Conservation (phyloP, 2,797 vertebrate genomes). For the Prunella strophiata region DNA sequence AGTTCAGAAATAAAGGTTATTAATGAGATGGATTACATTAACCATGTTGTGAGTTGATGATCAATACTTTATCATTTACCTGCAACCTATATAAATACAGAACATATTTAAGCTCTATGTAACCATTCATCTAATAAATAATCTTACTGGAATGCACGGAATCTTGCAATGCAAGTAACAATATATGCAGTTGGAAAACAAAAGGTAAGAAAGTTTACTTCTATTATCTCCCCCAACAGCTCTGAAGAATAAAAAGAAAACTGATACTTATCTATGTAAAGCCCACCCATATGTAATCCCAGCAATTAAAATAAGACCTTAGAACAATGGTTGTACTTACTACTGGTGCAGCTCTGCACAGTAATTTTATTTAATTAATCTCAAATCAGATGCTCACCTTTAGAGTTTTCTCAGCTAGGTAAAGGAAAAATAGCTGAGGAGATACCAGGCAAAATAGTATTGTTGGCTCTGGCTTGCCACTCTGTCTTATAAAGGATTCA, state of each 20-base stretch:
- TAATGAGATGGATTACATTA: not conserved
- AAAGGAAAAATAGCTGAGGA: conserved; percentile 44
- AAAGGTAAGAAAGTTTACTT: not conserved
- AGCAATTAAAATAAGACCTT: conserved; percentile 5
- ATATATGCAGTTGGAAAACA: not conserved
- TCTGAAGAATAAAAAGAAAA: conserved; percentile 15
- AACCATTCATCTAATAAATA: not conserved
- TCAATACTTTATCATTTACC: not conserved
- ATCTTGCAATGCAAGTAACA: not conserved
- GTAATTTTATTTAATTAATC: conserved; percentile 18
- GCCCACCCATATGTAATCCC: conserved; percentile 4
- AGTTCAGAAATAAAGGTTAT: not conserved
- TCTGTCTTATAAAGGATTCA: conserved; percentile 88
- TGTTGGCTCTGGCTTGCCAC: conserved; percentile 67
- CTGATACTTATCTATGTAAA: not conserved
- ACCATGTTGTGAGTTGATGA: not conserved
- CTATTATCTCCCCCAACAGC: not conserved
- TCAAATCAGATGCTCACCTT: conserved; percentile 64
- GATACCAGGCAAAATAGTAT: conserved; percentile 50
- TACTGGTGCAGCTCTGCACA: not conserved
- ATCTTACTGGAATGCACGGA: not conserved
- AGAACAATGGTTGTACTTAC: conserved; percentile 2
- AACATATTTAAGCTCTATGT: not conserved
- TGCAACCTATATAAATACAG: not conserved
- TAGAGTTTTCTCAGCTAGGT: conserved; percentile 50